Base-by-base conservation (phyloP, 2,888 invertebrate genomes). In the Agrochola macilenta region DNA sequence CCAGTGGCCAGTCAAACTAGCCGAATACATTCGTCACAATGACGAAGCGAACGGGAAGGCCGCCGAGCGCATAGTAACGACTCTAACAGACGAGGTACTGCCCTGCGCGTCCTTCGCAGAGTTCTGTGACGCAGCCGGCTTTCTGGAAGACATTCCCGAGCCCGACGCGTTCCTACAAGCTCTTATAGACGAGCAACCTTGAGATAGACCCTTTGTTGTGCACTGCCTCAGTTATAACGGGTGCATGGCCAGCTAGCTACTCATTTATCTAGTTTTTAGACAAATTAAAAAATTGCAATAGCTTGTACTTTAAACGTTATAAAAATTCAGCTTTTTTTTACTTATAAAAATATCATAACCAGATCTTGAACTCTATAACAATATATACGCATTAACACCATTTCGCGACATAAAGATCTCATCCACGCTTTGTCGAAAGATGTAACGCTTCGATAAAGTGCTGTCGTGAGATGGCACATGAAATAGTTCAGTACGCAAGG, bases 11-110 rank as follows among this genome's bases (percentile, higher is more conserved):
- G 97, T 98, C 66, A 98, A 98, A 81, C 96, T 99, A 75, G 99
- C 99, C 35, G 99, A 99, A 93, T 99, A 98, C 93, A 98, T 99
- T 91, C 98, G 99, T 3, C 98, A 99, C 94, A 99, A 99, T 95
- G 99, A 99, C 96, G 99, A 99, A 93, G 97, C 97, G 9, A 97
- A 99, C 96, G 97, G 99, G 39, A 99, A 99, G 93, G 98, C 98
- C 23, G 98, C 99, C 20, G 99, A 99, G 93, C 97, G 97, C 82
- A 97, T 99, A 79, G 97, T 99, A 83, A 97, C 97, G 46, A 97
- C 97, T 1, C 98, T 99, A 89, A 98, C 99, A 63, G 98, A 99
- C 90, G 99, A 99, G 94, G 97, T 99, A 90, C 97, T 99, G 89
- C 98, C 99, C 17, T 99, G 99, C 96, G 97, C 98, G 82, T 98